Conservation (phyloP, 2,797 vertebrate genomes). For the Malacoraja senta region DNA sequence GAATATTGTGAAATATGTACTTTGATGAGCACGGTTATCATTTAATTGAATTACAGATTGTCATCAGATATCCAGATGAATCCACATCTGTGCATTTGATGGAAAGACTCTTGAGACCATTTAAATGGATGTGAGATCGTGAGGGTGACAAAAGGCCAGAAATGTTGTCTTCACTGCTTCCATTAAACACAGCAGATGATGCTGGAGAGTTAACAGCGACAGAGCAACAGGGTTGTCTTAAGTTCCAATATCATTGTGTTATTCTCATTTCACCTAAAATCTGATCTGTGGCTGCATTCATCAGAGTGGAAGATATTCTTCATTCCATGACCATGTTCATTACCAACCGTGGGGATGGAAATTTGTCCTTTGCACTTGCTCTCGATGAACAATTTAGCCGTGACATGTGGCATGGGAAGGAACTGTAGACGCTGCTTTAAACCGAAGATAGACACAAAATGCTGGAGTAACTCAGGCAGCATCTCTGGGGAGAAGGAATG, state of each 20-base stretch:
- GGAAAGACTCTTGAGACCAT: slow-evolving; percentile 1
- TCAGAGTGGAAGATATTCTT: neutral
- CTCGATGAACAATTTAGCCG: too few relatives aligned
- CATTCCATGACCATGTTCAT: neutral
- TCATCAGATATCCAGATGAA: neutral
- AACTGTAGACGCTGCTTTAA: too few relatives aligned
- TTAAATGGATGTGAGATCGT: neutral
- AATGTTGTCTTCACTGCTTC: slow-evolving; percentile 9
- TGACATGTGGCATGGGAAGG: too few relatives aligned
- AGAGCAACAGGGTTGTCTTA: slow-evolving; percentile 14
- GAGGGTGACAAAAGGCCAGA: slow-evolving; percentile 10
- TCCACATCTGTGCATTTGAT: neutral
- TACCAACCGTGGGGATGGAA: neutral
- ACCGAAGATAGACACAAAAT: too few relatives aligned
- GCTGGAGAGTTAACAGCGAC: neutral
- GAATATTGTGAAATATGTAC: neutral
- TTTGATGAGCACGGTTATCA: neutral
- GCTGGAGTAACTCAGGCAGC: too few relatives aligned
- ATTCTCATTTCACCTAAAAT: neutral
- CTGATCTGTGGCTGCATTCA: neutral
- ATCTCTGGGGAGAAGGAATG: too few relatives aligned
- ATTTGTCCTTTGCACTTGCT: too few relatives aligned
- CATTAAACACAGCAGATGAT: neutral
- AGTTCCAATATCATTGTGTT: neutral
- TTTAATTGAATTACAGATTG: slow-evolving; percentile 19